These are phyloP conservation scores for Centroberyx gerrardi DNA, from an alignment of 2,797 vertebrate species.

Conservation along the genomic window DNA sequence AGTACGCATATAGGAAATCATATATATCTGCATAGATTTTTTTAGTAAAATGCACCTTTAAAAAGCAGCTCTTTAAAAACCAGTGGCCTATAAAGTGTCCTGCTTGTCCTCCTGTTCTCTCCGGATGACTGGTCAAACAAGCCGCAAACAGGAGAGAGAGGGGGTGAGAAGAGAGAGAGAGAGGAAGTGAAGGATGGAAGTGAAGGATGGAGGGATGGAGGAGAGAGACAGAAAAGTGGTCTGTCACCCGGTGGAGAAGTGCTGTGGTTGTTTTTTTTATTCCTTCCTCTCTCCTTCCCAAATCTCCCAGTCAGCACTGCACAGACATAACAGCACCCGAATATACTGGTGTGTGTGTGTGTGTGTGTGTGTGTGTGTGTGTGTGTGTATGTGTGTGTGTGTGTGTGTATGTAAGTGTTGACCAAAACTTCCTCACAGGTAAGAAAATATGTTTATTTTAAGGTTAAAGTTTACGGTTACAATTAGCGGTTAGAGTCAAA, in stretches of 20 bases:
- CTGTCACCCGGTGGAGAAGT: neutral
- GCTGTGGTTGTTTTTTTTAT: slow-evolving; percentile 21
- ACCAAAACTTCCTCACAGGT: too few relatives aligned
- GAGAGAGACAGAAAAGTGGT: slow-evolving; percentile 1
- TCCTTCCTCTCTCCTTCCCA: neutral
- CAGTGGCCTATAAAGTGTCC: slow-evolving; percentile 17
- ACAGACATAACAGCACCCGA: neutral
- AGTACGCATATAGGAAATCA: too few relatives aligned
- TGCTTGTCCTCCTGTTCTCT: slow-evolving; percentile 2
- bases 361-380: neutral
- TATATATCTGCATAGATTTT: neutral
- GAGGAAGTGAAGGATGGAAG: slow-evolving; percentile 6
- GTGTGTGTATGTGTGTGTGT: neutral
- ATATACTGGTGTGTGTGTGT: neutral
- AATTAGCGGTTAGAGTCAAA: too few relatives aligned
- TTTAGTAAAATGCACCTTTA: slow-evolving; percentile 3
- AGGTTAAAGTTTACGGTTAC: too few relatives aligned
- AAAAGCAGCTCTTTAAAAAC: slow-evolving; percentile 6
- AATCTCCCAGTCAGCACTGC: slow-evolving; percentile 14
- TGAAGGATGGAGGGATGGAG: slow-evolving; percentile 1
- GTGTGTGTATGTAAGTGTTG: neutral
- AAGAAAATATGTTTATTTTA: too few relatives aligned
- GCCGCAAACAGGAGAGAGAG: neutral
- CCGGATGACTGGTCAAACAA: slow-evolving; percentile 19
- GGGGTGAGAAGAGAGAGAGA: neutral